Conservation (phyloP, 2,113 vertebrate genomes). For the Ciconia maguari region DNA sequence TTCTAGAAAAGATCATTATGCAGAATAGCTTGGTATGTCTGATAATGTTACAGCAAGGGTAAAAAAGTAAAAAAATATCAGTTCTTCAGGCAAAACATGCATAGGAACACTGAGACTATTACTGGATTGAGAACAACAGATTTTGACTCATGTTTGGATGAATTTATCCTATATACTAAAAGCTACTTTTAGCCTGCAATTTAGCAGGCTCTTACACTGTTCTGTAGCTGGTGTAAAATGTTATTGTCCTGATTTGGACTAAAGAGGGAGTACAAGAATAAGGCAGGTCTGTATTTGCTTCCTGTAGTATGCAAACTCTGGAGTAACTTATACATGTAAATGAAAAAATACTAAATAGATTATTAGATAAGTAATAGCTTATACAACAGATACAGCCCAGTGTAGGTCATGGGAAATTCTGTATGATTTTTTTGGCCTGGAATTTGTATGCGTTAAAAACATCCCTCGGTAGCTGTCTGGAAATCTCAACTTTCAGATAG, state of each 20-base stretch:
- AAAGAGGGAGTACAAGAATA: neutral
- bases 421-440: neutral
- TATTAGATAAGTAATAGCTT: neutral
- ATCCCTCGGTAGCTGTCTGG: neutral
- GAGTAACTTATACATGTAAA: neutral
- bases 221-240: neutral
- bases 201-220: neutral
- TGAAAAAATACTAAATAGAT: neutral
- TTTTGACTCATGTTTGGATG: neutral
- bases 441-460: neutral
- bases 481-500: neutral
- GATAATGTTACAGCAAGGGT: slow-evolving; percentile 30
- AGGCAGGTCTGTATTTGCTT: neutral
- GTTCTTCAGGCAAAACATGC: neutral
- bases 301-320: neutral
- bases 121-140: neutral
- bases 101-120: neutral
- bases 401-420: neutral
- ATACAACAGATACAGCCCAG: neutral
- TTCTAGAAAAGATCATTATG: slow-evolving; percentile 5
- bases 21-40: slow-evolving; percentile 32
- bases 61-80: neutral
- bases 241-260: neutral
- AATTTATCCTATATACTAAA: neutral
- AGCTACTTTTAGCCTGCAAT: neutral